phyloP scores from a whole-genome alignment of 2,113 vertebrate genomes.

The Calonectris borealis region DNA sequence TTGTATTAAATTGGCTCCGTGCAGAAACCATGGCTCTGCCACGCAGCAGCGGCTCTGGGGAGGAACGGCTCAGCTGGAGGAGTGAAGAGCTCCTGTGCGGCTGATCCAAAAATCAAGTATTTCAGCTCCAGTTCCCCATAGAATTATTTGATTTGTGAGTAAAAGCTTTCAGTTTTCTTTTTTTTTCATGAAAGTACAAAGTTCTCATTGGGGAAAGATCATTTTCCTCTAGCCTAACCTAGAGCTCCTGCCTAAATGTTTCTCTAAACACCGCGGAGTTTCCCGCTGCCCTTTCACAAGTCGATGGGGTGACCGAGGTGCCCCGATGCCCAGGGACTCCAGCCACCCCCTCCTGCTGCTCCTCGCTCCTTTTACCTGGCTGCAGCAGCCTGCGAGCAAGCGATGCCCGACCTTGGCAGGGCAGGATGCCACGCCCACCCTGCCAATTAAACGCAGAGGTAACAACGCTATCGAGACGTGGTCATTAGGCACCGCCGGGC shows the following conservation, averaged over 20 bases:
- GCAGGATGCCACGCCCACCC: not conserved
- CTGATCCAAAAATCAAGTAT: not conserved
- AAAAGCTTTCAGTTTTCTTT: not conserved
- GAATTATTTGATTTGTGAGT: not conserved
- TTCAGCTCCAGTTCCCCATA: not conserved
- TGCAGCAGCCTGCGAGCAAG: accelerated
- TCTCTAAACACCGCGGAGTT: not conserved
- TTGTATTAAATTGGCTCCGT: not conserved
- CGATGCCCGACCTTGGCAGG: accelerated
- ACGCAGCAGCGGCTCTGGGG: not conserved
- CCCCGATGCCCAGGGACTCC: not conserved
- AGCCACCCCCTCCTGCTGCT: not conserved
- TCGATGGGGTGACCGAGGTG: not conserved
- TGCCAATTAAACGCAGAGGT: not conserved
- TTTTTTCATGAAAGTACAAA: not conserved
- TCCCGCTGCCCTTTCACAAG: not conserved
- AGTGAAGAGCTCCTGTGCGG: not conserved
- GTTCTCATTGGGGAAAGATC: too few species aligned
- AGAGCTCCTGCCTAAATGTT: not conserved
- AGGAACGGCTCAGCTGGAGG: not conserved
- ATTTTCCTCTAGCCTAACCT: not conserved
- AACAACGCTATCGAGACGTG: accelerated
- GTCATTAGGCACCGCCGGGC: accelerated
- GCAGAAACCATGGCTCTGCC: not conserved
- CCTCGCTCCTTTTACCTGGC: not conserved